Base-by-base conservation (phyloP, 2,113 vertebrate species). In the Meriones unguiculatus region DNA sequence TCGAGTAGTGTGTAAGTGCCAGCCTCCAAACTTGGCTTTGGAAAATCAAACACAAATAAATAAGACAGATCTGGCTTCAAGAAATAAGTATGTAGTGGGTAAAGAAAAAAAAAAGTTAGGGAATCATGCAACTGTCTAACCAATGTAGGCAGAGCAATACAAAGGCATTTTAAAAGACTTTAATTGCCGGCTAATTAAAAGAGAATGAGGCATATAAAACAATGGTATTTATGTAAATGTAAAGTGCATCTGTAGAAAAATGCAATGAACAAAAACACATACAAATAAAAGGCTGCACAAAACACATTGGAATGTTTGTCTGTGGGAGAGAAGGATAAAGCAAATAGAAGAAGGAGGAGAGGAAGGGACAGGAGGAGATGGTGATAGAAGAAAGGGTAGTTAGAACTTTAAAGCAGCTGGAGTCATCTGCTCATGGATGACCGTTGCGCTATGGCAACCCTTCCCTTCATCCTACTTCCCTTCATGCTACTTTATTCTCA, bases 91-190 rank as follows among this genome's bases (percentile, higher is more conserved):
- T 65, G 67, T 12, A 54, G 35, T 95, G 67, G 70, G 80, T 64
- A 85, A 91, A 65, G 59, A 84, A 52, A 80, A 81, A 89, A 50
- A 91, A 57, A 93, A 69, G 13, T 87, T 28, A 76, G 35, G 95
- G 65, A 88, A 77, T 12, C 52, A 93, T 87, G 57, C 28, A 94
- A 89, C 38, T 78, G 67, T 65, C 85, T 92, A 54, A 76, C 32
- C 18, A 30, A 32, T 18, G 7, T 76, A 88, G 52, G n/a, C 65
- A 90, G 7, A 89, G 62, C 41, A 62, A 72, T 22, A 91, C 46
- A 96, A 84, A 89, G 5, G 17, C 57, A 91, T 92, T 87, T 96
- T 94, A 80, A 96, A 93, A 95, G 93, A 89, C 65, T 86, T 77
- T 86, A 95, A 59, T 69, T 93, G 62, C 52, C 41, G 20, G 41